Percentiles rank a stretch among this genome's conserved stretches.
These are phyloP conservation scores for Cataglyphis altisquamis DNA, from an alignment of 2,888 invertebrate genomes.

Conservation along the genomic window DNA sequence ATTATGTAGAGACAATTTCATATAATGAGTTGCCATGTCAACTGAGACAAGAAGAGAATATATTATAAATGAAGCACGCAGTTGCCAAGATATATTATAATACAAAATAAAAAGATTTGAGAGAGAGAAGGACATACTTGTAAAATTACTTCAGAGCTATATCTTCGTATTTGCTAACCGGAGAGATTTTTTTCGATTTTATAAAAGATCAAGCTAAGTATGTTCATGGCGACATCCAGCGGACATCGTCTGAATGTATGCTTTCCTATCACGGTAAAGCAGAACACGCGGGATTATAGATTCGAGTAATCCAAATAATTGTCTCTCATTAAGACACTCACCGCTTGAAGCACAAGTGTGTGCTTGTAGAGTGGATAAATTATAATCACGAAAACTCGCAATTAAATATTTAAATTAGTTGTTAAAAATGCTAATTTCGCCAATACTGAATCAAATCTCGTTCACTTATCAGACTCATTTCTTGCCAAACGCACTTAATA, in stretches of 20 bases:
- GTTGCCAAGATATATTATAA: neutral
- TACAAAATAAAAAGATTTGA: neutral
- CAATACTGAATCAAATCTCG: neutral
- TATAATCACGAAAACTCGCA: neutral
- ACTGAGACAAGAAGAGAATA: neutral
- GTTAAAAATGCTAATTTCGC: neutral
- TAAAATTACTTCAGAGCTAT: too few relatives aligned
- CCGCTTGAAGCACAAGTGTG: neutral
- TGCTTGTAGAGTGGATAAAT: neutral
- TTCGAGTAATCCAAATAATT: neutral
- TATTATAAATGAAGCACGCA: neutral
- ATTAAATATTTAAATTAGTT: neutral
- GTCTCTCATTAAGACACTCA: neutral
- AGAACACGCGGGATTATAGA: conserved; percentile 9
- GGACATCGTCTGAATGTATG: conserved; percentile 48
- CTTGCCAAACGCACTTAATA: neutral
- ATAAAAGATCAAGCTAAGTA: conserved; percentile 21
- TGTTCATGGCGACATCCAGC: conserved; percentile 69
- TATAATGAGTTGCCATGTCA: neutral
- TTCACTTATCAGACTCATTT: neutral
- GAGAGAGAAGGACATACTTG: too few relatives aligned
- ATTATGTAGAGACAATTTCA: neutral
- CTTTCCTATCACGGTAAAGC: conserved; percentile 38
- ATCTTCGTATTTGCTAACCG: neutral
- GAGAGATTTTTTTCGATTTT: neutral